Evolutionary conservation across 2,888 invertebrate species (phyloP).

Genomic region (Oligia fasciuncula): DNA sequence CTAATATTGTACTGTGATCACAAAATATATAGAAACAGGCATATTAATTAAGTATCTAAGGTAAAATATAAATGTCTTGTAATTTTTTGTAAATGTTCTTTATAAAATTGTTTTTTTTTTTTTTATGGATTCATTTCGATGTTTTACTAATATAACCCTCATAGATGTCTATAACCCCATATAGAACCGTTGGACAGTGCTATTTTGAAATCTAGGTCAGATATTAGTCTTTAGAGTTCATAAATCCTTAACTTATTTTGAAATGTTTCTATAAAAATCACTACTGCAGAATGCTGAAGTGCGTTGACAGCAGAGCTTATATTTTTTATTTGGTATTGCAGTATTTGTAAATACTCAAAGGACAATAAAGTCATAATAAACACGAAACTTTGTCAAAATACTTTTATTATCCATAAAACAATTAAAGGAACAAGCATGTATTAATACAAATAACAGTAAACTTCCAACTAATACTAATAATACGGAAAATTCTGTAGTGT

Average conservation of each 20-base stretch:
- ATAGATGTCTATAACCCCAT: too few species aligned
- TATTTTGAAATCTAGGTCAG: not conserved
- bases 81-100: slow-evolving; percentile 68
- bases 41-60: slow-evolving; percentile 64
- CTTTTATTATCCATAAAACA: slow-evolving; percentile 77
- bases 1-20: slow-evolving; percentile 64
- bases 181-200: not conserved
- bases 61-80: slow-evolving; percentile 64
- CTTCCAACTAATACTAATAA: slow-evolving; percentile 66
- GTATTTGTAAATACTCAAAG: slow-evolving; percentile 2
- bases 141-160: not conserved
- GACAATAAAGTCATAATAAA: not conserved
- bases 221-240: not conserved
- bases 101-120: slow-evolving; percentile 64
- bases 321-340: not conserved
- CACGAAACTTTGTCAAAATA: slow-evolving; percentile 63
- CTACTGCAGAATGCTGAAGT: not conserved
- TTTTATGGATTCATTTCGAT: slow-evolving; percentile 25
- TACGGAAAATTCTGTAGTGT: slow-evolving; percentile 67
- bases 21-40: slow-evolving; percentile 50
- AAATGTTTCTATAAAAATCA: not conserved
- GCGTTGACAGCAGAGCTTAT: not conserved
- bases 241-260: not conserved
- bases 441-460: slow-evolving; percentile 68
- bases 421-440: slow-evolving; percentile 76